These are phyloP conservation scores for Melinaea marsaeus DNA, from an alignment of 2,888 invertebrate species.

Conservation along the genomic window DNA sequence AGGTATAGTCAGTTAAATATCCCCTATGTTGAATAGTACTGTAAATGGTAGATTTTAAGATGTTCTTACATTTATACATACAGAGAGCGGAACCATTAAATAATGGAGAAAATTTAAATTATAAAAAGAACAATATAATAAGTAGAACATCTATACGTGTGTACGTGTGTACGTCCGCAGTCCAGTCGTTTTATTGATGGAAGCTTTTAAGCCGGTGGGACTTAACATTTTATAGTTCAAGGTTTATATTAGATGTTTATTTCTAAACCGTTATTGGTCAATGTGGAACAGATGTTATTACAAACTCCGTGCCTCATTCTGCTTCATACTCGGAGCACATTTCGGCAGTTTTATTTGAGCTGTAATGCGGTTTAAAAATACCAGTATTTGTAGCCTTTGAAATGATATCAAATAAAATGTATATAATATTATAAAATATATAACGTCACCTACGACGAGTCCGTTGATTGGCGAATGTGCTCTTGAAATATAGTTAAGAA, in stretches of 20 bases:
- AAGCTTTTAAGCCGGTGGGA: constrained; percentile 20
- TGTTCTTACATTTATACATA: no score
- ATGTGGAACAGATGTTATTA: background rate
- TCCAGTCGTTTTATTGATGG: background rate
- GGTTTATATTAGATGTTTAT: constrained; percentile 12
- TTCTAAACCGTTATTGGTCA: background rate
- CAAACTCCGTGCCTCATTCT: background rate
- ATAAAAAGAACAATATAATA: background rate
- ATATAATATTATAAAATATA: background rate
- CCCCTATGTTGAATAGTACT: no score
- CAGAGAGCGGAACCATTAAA: no score
- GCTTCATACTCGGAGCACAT: background rate
- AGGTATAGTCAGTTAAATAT: no score
- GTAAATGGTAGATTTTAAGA: no score
- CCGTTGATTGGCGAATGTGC: background rate
- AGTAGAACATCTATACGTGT: background rate
- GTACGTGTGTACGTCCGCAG: background rate
- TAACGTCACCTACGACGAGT: background rate
- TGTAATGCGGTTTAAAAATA: no score
- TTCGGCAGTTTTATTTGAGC: no score
- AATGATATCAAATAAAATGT: no score
- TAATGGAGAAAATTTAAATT: background rate
- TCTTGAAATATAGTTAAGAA: constrained; percentile 4
- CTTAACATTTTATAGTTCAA: constrained; percentile 27
- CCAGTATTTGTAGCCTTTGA: no score